Percentiles rank a stretch among this genome's conserved stretches.
Conservation (phyloP, 2,888 invertebrate species). For the Bibio marci region DNA sequence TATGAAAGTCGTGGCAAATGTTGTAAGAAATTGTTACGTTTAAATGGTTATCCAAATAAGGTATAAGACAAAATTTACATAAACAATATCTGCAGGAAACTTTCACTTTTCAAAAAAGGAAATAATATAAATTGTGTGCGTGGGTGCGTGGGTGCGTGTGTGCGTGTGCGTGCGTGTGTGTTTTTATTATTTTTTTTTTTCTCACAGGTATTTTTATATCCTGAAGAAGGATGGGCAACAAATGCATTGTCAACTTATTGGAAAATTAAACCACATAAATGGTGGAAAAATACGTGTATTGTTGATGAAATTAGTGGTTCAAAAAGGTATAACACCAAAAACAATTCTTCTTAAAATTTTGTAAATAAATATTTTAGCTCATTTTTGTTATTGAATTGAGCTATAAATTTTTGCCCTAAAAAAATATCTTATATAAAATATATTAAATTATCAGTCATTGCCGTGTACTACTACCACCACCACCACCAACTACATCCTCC, state of each 20-base stretch:
- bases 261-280: slow-evolving; percentile 75
- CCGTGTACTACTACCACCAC: too few species aligned
- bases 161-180: too few species aligned
- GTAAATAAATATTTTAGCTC: too few species aligned
- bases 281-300: slow-evolving; percentile 68
- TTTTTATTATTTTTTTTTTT: slow-evolving; percentile 12
- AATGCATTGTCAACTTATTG: slow-evolving; percentile 74
- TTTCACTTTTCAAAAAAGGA: too few species aligned
- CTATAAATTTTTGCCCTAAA: too few species aligned
- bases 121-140: too few species aligned
- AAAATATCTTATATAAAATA: too few species aligned
- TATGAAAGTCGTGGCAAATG: slow-evolving; percentile 67
- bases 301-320: slow-evolving; percentile 71
- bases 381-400: too few species aligned
- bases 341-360: too few species aligned
- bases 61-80: slow-evolving; percentile 30
- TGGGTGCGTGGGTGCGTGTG: too few species aligned
- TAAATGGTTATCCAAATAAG: slow-evolving; percentile 70
- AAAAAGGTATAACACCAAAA: slow-evolving; percentile 34
- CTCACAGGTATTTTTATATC: slow-evolving; percentile 72
- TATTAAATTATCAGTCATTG: too few species aligned
- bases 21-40: slow-evolving; percentile 62
- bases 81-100: not conserved
- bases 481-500: too few species aligned
- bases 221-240: slow-evolving; percentile 78